Conservation (phyloP, 2,113 vertebrate species). For the Oostethus manadensis region DNA sequence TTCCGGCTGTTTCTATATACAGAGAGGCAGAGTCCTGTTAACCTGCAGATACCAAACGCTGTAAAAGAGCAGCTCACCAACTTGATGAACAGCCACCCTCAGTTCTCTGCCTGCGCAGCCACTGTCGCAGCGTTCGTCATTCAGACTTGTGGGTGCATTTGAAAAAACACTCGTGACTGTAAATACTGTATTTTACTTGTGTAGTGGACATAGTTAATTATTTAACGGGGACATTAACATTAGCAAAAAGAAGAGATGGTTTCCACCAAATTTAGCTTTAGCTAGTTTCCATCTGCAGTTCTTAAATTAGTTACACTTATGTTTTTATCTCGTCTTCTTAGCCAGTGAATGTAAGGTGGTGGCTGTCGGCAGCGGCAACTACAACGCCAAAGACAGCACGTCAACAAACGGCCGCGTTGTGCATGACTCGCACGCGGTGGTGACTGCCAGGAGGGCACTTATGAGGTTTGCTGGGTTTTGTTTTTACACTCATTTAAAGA, state of each 20-base stretch:
- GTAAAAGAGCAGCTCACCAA: conserved; percentile 74
- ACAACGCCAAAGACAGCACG: conserved; percentile 71
- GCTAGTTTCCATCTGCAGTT: too few relatives aligned
- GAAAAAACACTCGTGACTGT: too few relatives aligned
- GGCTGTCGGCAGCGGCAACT: conserved; percentile 86
- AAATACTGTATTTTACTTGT: background rate
- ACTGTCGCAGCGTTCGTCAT: conserved; percentile 86
- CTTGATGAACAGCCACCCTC: conserved; percentile 68
- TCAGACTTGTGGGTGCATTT: conserved; percentile 77
- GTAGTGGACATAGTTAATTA: too few relatives aligned
- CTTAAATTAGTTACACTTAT: background rate
- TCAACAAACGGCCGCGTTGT: conserved; percentile 76
- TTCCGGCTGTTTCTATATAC: background rate
- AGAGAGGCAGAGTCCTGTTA: conserved; percentile 69
- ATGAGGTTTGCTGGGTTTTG: conserved; percentile 73
- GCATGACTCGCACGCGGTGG: conserved; percentile 85
- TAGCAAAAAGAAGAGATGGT: too few relatives aligned
- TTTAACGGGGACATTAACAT: too few relatives aligned
- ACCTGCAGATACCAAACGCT: conserved; percentile 67
- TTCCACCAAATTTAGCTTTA: too few relatives aligned
- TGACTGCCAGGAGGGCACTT: conserved; percentile 84
- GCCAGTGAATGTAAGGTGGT: conserved; percentile 76
- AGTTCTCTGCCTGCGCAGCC: conserved; percentile 75
- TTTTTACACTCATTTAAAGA: background rate
- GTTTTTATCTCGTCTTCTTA: conserved; percentile 13